Evolutionary conservation across 2,797 vertebrate species (phyloP), one percentile per base, ranked within the genome.

Genomic region (Cirrhinus mrigala): DNA sequence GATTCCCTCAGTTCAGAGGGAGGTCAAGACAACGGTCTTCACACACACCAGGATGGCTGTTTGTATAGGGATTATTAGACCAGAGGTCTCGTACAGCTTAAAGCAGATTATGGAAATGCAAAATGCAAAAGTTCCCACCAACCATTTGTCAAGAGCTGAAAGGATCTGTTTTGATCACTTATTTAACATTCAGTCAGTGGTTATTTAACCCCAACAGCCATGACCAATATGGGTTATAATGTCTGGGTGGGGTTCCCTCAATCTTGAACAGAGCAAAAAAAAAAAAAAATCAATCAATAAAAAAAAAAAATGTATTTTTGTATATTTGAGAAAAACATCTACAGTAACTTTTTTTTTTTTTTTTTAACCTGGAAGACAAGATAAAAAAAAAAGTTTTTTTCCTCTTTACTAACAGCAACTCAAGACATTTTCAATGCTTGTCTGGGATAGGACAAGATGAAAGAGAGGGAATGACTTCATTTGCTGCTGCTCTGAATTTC

Each of bases 51-150:
- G 29, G 54, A 77, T 0, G 20, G 60, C 54, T 87, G 71, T 81
- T 84, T 81, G 46, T 24, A 44, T 54, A 70, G 79, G 83, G 82
- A 81, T 85, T 85, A 81, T 70, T 69, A 40, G 44, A 75, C 78
- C 68, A 76, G 78, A 73, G 78, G 83, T 60, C 87, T 84, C 66
- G 11, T 60, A 81, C 71, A 80, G 62, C 22, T 81, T 73, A 81
- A 52, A 52, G 64, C 73, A 64, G 64, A 84, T 84, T 88, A 86
- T 86, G 87, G 71, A 86, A 88, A 86, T 75, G 24, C 27, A 81
- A 24, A 74, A 82, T 81, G 78, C 77, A 20, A 3, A 84, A 73
- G 50, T 80, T 80, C 76, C 68, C 86, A 84, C 81, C 48, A 66
- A 74, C 56, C 66, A 74, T 80, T 84, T 79, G 58, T 85, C 77